Percentiles rank a stretch among this genome's conserved stretches.
phyloP scores from a whole-genome alignment of 1,140 invertebrate species.

The Stenopsyche tienmushanensis region DNA sequence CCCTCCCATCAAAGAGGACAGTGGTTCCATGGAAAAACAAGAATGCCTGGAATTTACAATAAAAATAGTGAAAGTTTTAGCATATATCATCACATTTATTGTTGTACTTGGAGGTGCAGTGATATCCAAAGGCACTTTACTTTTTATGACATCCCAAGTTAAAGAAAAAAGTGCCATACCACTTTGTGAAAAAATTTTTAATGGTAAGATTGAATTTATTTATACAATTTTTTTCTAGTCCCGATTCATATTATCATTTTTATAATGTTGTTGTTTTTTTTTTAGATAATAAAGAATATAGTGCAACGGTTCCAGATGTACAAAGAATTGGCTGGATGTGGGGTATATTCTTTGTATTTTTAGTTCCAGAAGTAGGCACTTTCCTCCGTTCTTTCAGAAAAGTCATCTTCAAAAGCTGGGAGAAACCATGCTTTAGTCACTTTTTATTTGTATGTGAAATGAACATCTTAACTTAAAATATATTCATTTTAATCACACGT shows the following conservation, averaged over 20 bases:
- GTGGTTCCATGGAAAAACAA: constrained; percentile 85
- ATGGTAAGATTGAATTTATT: too few species aligned
- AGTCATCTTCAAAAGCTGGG: constrained; percentile 87
- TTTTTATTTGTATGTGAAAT: constrained; percentile 58
- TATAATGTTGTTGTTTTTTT: too few species aligned
- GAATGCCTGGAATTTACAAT: constrained; percentile 83
- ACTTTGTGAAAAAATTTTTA: constrained; percentile 81
- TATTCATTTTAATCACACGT: too few species aligned
- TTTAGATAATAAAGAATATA: constrained; percentile 78
- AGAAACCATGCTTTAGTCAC: constrained; percentile 62
- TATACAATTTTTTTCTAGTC: too few species aligned
- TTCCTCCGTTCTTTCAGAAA: constrained; percentile 81
- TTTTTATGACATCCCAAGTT: constrained; percentile 91
- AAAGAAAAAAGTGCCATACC: constrained; percentile 69
- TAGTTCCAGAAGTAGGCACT: constrained; percentile 84
- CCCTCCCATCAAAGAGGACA: constrained; percentile 83
- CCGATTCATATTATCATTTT: too few species aligned
- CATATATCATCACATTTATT: constrained; percentile 81
- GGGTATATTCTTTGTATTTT: constrained; percentile 84
- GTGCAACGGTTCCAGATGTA: constrained; percentile 73
- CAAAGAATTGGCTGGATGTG: constrained; percentile 91
- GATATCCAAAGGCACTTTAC: constrained; percentile 79
- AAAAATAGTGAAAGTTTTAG: constrained; percentile 80
- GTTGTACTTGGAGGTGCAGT: constrained; percentile 81
- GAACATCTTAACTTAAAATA: too few species aligned